Percentiles rank a stretch among this genome's conserved stretches.
phyloP scores from a whole-genome alignment of 2,113 vertebrate species.

The Myodes glareolus region DNA sequence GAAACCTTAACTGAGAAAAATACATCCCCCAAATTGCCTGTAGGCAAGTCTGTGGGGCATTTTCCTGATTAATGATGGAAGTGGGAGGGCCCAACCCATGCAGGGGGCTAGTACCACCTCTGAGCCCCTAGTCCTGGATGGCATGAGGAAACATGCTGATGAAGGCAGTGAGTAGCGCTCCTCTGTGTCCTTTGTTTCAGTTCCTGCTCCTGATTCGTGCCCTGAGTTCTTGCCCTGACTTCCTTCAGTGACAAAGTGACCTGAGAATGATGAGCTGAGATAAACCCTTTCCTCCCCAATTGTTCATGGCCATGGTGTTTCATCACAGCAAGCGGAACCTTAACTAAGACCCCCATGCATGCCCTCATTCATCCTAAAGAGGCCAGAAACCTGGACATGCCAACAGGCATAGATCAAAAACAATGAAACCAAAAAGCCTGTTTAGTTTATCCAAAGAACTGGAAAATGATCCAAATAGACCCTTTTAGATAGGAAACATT shows the following conservation, averaged over 20 bases:
- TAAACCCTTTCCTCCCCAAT: neutral
- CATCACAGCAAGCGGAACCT: neutral
- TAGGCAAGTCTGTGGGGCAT: neutral
- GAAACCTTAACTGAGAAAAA: neutral
- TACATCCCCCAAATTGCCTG: neutral
- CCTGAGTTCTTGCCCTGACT: neutral
- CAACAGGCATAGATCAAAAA: neutral
- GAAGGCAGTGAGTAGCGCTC: neutral
- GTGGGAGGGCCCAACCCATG: neutral
- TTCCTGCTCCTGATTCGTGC: neutral
- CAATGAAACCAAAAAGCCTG: neutral
- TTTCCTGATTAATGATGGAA: neutral
- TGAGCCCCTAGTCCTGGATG: neutral
- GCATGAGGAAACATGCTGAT: neutral
- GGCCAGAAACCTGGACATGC: neutral
- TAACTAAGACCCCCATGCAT: neutral
- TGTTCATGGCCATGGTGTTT: neutral
- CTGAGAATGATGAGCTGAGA: neutral
- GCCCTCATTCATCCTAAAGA: neutral
- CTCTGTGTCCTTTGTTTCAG: neutral
- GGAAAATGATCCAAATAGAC: neutral
- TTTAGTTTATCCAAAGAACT: neutral
- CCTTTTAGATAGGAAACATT: slow-evolving; percentile 18
- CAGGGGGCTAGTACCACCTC: neutral
- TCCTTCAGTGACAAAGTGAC: neutral